Evolutionary conservation across 2,888 invertebrate genomes (phyloP).

Genomic region (Polymixis flavicincta): DNA sequence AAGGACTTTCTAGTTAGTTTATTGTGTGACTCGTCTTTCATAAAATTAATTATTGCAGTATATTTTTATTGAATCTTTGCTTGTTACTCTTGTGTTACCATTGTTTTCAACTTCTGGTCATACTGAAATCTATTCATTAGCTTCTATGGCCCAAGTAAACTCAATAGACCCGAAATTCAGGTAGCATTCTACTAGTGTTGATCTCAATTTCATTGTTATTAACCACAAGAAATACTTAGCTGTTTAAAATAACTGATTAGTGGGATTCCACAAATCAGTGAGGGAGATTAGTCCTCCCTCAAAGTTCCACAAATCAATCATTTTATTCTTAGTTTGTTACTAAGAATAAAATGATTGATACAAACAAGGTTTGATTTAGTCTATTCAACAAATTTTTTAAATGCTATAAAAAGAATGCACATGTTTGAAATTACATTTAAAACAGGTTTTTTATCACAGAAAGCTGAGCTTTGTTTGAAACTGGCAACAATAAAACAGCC

Average conservation of each 20-base stretch:
- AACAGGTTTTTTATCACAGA: constrained; percentile 10
- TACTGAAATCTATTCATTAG: background rate
- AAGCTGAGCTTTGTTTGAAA: background rate
- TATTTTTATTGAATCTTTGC: background rate
- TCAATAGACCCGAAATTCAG: background rate
- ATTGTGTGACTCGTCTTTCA: background rate
- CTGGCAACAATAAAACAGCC: background rate
- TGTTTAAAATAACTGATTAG: no score
- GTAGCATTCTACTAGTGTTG: background rate
- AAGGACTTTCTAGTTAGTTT: background rate
- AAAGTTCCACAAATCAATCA: background rate
- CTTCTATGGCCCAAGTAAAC: background rate
- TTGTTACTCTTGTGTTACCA: background rate
- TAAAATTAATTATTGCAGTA: background rate
- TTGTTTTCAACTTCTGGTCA: background rate
- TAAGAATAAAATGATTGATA: no score
- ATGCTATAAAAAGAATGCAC: background rate
- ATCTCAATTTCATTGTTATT: constrained; percentile 4
- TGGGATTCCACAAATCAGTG: no score
- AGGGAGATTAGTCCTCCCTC: background rate
- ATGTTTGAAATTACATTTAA: constrained; percentile 1
- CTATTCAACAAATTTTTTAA: background rate
- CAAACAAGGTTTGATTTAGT: background rate
- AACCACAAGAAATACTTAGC: background rate
- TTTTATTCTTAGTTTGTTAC: no score